phyloP scores from a whole-genome alignment of 2,888 invertebrate genomes.

The Teleiodes luculella region DNA sequence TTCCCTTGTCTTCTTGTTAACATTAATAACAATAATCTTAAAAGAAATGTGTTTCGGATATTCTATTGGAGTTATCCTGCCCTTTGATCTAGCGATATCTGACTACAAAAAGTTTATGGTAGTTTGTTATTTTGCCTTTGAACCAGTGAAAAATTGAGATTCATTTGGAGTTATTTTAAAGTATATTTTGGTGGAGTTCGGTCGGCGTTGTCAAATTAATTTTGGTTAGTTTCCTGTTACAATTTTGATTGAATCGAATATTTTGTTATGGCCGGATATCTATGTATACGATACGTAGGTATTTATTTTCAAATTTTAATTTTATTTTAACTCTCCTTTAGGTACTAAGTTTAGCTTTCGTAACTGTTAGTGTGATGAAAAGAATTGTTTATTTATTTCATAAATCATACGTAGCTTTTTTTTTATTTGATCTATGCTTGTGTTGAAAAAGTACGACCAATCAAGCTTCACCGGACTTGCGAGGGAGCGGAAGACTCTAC shows the following conservation, averaged over 20 bases:
- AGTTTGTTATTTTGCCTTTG: not conserved
- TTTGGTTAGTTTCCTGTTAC: not conserved
- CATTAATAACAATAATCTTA: conserved; percentile 1
- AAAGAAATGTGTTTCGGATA: conserved; percentile 37
- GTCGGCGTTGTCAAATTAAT: not conserved
- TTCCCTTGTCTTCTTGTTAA: not conserved
- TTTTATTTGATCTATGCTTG: no score
- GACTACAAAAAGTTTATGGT: not conserved
- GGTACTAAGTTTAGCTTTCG: no score
- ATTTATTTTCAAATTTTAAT: no score
- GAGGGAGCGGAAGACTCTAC: no score
- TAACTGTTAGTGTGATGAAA: no score
- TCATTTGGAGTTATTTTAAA: not conserved
- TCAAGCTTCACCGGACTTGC: no score
- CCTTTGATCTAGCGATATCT: conserved; percentile 47
- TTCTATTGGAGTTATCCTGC: conserved; percentile 46
- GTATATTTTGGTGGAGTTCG: not conserved
- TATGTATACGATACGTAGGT: no score
- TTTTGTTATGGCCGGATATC: no score
- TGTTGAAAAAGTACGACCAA: no score
- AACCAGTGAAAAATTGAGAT: not conserved
- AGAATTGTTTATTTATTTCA: no score
- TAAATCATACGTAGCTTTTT: no score
- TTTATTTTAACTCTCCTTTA: no score
- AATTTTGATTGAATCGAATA: not conserved